Percentiles rank a stretch among this genome's conserved stretches.
phyloP scores from a whole-genome alignment of 1,140 invertebrate genomes.

The Tetraneura akinire region DNA sequence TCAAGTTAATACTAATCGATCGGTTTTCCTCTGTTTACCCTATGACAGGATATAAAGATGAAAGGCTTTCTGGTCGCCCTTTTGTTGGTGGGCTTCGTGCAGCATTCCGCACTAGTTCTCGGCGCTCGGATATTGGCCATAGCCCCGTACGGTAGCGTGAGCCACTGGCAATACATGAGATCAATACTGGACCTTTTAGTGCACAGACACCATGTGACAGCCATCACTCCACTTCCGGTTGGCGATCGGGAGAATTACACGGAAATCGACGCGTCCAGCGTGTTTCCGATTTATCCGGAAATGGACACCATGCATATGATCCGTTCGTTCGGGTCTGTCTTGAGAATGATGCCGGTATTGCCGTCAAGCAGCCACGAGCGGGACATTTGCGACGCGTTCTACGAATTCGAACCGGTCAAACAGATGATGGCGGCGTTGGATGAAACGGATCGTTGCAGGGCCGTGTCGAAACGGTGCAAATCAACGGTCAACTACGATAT shows the following conservation, averaged over 20 bases:
- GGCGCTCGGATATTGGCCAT: constrained; percentile 55
- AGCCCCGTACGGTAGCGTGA: constrained; percentile 55
- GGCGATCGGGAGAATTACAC: constrained; percentile 16
- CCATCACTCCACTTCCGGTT: constrained; percentile 52
- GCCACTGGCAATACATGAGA: constrained; percentile 59
- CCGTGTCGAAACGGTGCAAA: too few relatives aligned
- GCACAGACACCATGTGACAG: constrained; percentile 56
- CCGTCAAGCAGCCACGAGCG: constrained; percentile 22
- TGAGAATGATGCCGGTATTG: not conserved
- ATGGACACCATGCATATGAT: not conserved
- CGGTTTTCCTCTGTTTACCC: too few relatives aligned
- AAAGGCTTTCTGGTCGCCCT: too few relatives aligned
- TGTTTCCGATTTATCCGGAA: constrained; percentile 1
- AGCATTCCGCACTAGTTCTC: too few relatives aligned
- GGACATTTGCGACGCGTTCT: constrained; percentile 32
- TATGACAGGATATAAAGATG: too few relatives aligned
- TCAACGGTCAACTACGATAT: constrained; percentile 51
- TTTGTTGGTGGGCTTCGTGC: not conserved
- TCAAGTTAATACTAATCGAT: too few relatives aligned
- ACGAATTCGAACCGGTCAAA: not conserved
- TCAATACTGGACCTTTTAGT: constrained; percentile 56
- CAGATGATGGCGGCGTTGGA: not conserved
- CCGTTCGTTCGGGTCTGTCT: not conserved
- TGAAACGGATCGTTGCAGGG: too few relatives aligned
- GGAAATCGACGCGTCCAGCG: not conserved